Evolutionary conservation across 2,113 vertebrate species (phyloP), one percentile per base, ranked within the genome.

Genomic region (Esox niger): DNA sequence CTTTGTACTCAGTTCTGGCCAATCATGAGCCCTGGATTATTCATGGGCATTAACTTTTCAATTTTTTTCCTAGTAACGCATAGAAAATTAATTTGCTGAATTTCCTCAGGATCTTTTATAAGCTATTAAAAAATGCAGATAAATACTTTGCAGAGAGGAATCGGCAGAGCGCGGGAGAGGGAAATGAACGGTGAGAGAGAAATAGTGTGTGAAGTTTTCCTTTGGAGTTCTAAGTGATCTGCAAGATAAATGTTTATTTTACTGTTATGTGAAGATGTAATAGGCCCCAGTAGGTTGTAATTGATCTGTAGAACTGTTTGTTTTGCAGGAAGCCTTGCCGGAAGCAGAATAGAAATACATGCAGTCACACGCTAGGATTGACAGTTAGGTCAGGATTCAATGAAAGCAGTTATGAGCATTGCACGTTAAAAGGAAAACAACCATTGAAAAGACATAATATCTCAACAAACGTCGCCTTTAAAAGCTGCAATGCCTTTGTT

Each of bases 101-200:
- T 76, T 83, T 75, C 63, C 74, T 35, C 55, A 66, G 66, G 58
- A 77, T 78, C 73, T 80, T 77, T 81, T 75, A 69, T 76, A 81
- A 81, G 75, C 70, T 71, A 83, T 87, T 77, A 77, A 74, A 80
- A 84, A 76, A 78, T 80, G 60, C 64, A 77, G 67, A 84, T 79
- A 33, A 78, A 81, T 70, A 78, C 75, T 84, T 83, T 35, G 82
- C 76, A 46, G 47, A 20, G 47, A 55, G 64, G 55, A 55, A 75
- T 27, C 29, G 66, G 76, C 71, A 79, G 60, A 26, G 76, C 72
- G 66, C 62, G 57, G 7, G 59, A 25, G 59, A 61, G 20, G 58
- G 32, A 13, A 21, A 23, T 27, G 46, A 20, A 6, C 35, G 13
- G 17, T 61, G 31, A 38, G 29, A 21, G 29, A 32, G 58, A 30